phyloP scores from a whole-genome alignment of 2,113 vertebrate genomes.

The Mellivora capensis region DNA sequence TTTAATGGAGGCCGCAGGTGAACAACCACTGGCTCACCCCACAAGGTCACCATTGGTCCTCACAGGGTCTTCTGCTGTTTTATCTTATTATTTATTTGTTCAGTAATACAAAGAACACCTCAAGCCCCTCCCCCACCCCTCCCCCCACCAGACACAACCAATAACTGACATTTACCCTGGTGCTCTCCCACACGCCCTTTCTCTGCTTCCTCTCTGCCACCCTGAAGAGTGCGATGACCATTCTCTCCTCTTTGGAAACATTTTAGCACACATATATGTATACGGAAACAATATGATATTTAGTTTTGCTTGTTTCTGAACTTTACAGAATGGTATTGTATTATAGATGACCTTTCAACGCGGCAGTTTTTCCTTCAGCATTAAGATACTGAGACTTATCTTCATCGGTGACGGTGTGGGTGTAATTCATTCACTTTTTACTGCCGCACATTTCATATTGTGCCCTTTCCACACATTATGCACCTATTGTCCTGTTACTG shows the following conservation, averaged over 20 bases:
- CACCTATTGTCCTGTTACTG: neutral
- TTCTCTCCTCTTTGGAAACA: neutral
- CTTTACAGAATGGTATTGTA: neutral
- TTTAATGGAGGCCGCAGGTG: neutral
- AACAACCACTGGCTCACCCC: neutral
- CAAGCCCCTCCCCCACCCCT: accelerated
- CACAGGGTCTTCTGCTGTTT: neutral
- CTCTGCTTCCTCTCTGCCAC: neutral
- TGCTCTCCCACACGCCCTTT: neutral
- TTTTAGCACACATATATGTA: neutral
- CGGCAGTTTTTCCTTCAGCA: neutral
- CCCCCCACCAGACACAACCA: neutral
- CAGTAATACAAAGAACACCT: neutral
- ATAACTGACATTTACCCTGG: neutral
- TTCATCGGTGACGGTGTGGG: accelerated
- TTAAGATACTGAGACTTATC: neutral
- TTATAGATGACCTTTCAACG: neutral
- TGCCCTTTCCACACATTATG: no score
- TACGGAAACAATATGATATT: neutral
- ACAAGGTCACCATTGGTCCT: neutral
- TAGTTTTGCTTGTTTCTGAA: neutral
- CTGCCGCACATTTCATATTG: accelerated
- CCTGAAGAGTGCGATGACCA: neutral
- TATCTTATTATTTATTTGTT: neutral
- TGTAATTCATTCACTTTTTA: neutral